phyloP scores from a whole-genome alignment of 2,113 vertebrate genomes.

The Rhea americana region DNA sequence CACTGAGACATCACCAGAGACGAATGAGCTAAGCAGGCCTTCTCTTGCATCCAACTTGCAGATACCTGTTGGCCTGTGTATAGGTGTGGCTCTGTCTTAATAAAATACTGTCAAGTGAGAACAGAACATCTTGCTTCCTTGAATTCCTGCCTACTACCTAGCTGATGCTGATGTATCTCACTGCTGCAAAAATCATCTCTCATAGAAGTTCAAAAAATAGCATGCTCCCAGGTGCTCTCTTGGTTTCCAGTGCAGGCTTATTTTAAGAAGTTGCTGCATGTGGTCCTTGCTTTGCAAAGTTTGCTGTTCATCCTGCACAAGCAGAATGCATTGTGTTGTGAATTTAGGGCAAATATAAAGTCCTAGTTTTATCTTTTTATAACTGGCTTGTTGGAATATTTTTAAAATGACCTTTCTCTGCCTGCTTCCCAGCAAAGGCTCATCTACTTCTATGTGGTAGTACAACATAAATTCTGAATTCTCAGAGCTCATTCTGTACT shows the following conservation, averaged over 20 bases:
- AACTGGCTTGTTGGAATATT: not conserved
- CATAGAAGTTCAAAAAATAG: not conserved
- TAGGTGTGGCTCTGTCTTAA: too few species aligned
- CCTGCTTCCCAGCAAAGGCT: not conserved
- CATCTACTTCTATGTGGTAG: fast-evolving
- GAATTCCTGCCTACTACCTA: not conserved
- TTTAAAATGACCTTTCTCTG: not conserved
- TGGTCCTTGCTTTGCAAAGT: not conserved
- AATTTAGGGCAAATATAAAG: not conserved
- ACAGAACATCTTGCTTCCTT: not conserved
- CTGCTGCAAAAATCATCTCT: not conserved
- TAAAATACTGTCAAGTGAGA: not conserved
- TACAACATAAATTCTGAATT: not conserved
- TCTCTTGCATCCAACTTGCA: not conserved
- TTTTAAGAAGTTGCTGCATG: not conserved
- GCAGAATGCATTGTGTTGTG: not conserved
- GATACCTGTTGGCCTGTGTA: not conserved
- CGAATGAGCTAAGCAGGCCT: too few species aligned
- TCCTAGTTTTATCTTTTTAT: not conserved
- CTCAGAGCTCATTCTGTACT: not conserved
- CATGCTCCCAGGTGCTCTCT: not conserved
- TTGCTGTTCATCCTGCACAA: not conserved
- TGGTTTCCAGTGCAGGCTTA: not conserved
- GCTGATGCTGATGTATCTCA: not conserved
- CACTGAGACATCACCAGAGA: too few species aligned